Conservation (phyloP, 2,888 invertebrate species). For the Toxonevra muliebris region DNA sequence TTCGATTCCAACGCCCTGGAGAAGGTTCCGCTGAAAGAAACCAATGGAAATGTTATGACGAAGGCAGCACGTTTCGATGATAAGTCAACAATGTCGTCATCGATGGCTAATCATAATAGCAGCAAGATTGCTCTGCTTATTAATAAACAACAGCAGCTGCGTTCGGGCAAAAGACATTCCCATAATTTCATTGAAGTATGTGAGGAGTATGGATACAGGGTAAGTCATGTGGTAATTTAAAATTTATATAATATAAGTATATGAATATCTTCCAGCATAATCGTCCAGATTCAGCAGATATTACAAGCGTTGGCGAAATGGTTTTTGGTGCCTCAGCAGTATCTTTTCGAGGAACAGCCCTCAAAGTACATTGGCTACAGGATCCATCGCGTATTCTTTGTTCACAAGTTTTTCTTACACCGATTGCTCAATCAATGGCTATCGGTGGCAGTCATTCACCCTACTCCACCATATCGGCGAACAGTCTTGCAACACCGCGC, state of each 20-base stretch:
- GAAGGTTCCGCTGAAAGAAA: constrained; percentile 67
- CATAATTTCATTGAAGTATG: constrained; percentile 70
- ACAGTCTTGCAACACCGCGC: constrained; percentile 55
- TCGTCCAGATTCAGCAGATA: constrained; percentile 73
- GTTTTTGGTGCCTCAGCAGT: constrained; percentile 91
- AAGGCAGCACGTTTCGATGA: constrained; percentile 5
- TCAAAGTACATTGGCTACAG: constrained; percentile 74
- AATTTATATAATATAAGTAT: constrained; percentile 2
- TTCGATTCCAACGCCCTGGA: constrained; percentile 82
- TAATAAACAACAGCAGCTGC: too few relatives aligned
- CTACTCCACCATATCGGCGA: constrained; percentile 55
- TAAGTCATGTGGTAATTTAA: constrained; percentile 57
- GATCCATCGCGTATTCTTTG: constrained; percentile 67
- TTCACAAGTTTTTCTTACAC: constrained; percentile 72
- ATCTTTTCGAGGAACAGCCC: constrained; percentile 86
- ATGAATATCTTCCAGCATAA: constrained; percentile 67
- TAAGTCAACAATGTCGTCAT: constrained; percentile 46
- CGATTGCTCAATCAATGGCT: constrained; percentile 52
- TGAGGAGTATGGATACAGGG: constrained; percentile 74
- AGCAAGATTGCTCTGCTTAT: too few relatives aligned
- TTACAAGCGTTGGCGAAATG: constrained; percentile 85
- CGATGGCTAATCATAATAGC: constrained; percentile 29
- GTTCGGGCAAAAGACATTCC: constrained; percentile 51
- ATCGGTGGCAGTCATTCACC: constrained; percentile 44
- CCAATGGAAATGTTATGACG: constrained; percentile 34